phyloP scores from a whole-genome alignment of 2,888 invertebrate genomes.

The Ichneumoninae sp. region DNA sequence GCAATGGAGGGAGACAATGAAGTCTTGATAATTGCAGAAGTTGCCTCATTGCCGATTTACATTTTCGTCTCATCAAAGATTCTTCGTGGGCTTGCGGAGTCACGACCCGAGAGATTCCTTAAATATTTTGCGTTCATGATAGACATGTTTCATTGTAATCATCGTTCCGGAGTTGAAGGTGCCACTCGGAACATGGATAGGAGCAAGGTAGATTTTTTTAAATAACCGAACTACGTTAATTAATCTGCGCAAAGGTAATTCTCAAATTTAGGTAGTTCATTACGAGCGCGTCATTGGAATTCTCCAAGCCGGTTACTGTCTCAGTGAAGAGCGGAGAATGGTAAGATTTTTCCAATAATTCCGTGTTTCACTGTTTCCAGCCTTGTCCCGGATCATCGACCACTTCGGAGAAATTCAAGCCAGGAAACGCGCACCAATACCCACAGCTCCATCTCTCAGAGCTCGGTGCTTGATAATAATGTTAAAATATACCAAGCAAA shows the following conservation, averaged over 20 bases:
- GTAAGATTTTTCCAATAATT: background rate
- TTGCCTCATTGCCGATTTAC: background rate
- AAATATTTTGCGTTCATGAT: background rate
- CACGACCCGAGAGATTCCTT: background rate
- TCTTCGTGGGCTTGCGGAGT: background rate
- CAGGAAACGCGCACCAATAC: background rate
- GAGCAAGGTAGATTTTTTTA: too few relatives aligned
- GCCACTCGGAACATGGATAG: too few relatives aligned
- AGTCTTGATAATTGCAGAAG: background rate
- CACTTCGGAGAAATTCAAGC: background rate
- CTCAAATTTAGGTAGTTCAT: background rate
- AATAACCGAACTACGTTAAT: too few relatives aligned
- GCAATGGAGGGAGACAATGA: background rate
- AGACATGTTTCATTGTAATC: background rate
- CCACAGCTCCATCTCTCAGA: background rate
- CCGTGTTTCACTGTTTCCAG: background rate
- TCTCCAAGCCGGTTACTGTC: background rate
- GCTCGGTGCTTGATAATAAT: background rate
- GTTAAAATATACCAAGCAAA: background rate
- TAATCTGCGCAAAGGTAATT: too few relatives aligned
- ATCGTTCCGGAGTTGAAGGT: background rate
- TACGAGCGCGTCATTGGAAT: background rate
- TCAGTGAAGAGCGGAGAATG: background rate
- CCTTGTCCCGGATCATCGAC: background rate
- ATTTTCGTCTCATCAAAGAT: background rate